Conservation (phyloP, 2,797 vertebrate species). For the Buceros bicornis region DNA sequence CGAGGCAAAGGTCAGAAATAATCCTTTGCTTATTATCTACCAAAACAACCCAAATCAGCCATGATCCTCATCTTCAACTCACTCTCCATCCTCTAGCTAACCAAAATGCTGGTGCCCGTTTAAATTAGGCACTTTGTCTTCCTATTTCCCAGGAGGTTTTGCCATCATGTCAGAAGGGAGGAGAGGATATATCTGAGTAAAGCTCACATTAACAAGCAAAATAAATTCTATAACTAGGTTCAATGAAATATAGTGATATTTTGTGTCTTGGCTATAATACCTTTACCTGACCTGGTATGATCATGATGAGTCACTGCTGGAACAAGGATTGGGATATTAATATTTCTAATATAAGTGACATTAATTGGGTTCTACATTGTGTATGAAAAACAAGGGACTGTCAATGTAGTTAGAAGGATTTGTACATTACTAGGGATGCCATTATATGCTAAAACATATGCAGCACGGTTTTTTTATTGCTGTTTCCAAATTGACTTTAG, state of each 20-base stretch:
- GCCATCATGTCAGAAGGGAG: background rate
- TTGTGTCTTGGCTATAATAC: background rate
- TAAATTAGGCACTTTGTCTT: background rate
- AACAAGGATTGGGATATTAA: background rate
- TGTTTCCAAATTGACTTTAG: slow-evolving; percentile 62
- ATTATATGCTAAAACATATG: slow-evolving; percentile 55
- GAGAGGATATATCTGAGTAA: background rate
- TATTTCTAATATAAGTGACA: background rate
- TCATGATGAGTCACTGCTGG: background rate
- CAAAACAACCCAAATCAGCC: background rate
- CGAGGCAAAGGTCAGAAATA: background rate
- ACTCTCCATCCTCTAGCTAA: background rate
- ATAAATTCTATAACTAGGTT: background rate
- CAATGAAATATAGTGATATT: background rate
- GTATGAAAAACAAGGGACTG: background rate
- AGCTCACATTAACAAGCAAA: background rate
- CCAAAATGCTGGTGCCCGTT: background rate
- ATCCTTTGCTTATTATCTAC: background rate
- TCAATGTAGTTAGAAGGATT: background rate
- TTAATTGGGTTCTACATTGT: background rate
- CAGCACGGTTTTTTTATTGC: slow-evolving; percentile 25
- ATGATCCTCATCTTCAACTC: background rate
- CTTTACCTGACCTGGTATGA: background rate
- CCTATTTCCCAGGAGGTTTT: background rate
- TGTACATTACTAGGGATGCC: slow-evolving; percentile 15